These are phyloP conservation scores for Tragopan temminckii DNA, from an alignment of 2,797 vertebrate genomes.

Conservation along the genomic window DNA sequence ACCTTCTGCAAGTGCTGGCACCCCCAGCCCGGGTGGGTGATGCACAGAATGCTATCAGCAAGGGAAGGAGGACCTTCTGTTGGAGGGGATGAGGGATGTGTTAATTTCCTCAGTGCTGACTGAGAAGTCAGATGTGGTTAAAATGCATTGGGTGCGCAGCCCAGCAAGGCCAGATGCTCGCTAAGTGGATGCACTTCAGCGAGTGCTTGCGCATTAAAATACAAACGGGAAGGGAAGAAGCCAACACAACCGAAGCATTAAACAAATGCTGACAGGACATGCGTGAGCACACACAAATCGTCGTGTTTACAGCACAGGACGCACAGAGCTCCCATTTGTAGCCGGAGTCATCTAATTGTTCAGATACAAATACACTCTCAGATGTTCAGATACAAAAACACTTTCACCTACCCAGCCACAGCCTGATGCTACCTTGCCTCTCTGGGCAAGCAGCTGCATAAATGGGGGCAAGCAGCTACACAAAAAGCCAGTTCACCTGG, in stretches of 20 bases:
- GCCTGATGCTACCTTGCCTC: constrained; percentile 21
- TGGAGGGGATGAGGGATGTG: background rate
- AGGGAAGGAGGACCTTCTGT: background rate
- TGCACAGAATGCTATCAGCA: background rate
- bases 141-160: constrained; percentile 63
- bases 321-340: constrained; percentile 31
- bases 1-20: background rate
- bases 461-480: background rate
- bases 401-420: background rate
- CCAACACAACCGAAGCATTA: constrained; percentile 55
- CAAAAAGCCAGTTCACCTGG: background rate
- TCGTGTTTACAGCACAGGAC: background rate
- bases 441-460: background rate
- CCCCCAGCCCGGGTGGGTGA: background rate
- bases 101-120: background rate
- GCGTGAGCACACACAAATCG: constrained; percentile 66
- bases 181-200: constrained; percentile 72
- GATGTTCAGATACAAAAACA: background rate
- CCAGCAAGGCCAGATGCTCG: constrained; percentile 68
- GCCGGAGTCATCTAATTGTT: background rate
- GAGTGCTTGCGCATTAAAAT: constrained; percentile 71
- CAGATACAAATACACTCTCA: constrained; percentile 18
- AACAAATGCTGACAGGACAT: constrained; percentile 67
- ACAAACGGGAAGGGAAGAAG: constrained; percentile 49
- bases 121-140: constrained; percentile 53